Conservation (phyloP, 2,797 vertebrate genomes). For the Rhadinocentrus ornatus region DNA sequence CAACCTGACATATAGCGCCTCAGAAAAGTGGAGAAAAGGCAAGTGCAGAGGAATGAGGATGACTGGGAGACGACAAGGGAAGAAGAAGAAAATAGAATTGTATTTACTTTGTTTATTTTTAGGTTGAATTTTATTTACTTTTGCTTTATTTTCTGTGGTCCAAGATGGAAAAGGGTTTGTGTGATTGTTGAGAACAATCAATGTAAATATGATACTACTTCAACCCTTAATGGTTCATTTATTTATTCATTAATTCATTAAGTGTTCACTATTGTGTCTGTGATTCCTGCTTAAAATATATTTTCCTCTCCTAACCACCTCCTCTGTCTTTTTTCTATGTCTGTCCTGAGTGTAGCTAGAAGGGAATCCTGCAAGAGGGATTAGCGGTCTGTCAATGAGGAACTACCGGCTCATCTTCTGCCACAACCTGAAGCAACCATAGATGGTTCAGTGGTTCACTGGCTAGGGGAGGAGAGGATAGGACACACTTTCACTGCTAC, state of each 20-base stretch:
- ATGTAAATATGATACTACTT: too few species aligned
- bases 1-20: constrained; percentile 11
- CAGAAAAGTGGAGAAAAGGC: neutral
- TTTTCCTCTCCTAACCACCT: constrained; percentile 13
- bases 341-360: constrained; percentile 85
- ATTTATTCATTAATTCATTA: too few species aligned
- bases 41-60: neutral
- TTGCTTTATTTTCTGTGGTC: neutral
- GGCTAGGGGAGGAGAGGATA: constrained; percentile 92
- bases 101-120: neutral
- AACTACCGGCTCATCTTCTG: constrained; percentile 99
- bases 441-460: constrained; percentile 94
- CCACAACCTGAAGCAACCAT: constrained; percentile 99
- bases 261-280: too few species aligned
- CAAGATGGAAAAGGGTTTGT: neutral
- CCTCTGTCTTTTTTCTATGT: constrained; percentile 7
- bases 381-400: constrained; percentile 99
- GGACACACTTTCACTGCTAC: constrained; percentile 88
- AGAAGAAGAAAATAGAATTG: neutral
- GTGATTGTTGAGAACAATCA: neutral
- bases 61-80: neutral
- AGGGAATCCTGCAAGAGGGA: constrained; percentile 92
- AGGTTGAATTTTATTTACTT: too few species aligned
- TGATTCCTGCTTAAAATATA: neutral
- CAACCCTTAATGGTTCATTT: neutral